A percentile compares a stretch with the other conserved stretches of the same genome.
phyloP scores from a whole-genome alignment of 2,888 invertebrate genomes.

The Azorinus chamasolen region DNA sequence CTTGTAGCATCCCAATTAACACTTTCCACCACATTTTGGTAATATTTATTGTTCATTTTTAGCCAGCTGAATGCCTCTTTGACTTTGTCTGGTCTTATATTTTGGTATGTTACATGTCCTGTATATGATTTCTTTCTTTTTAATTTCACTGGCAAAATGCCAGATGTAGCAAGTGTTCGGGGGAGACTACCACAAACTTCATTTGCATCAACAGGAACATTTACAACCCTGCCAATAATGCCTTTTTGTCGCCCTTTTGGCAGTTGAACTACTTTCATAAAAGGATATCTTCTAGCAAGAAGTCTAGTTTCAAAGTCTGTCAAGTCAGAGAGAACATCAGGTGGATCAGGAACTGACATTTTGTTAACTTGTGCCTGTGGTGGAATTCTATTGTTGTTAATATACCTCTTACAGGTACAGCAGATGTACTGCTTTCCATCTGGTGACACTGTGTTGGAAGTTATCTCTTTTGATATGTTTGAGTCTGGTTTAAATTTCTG shows the following conservation, averaged over 20 bases:
- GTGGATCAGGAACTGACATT: conserved; percentile 11
- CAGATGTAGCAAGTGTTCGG: conserved; percentile 28
- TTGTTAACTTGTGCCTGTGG: conserved; percentile 37
- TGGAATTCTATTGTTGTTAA: conserved; percentile 27
- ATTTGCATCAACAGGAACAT: conserved; percentile 39
- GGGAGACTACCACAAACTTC: conserved; percentile 19
- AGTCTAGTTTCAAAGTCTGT: conserved; percentile 29
- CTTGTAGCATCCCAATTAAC: no score
- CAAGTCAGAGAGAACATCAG: conserved; percentile 10
- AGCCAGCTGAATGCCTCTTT: conserved; percentile 29
- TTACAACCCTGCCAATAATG: conserved; percentile 35
- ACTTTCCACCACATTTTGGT: conserved; percentile 20
- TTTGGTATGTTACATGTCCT: conserved; percentile 28
- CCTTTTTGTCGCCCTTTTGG: conserved; percentile 36
- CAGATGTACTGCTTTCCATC: conserved; percentile 26
- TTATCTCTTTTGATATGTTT: neutral
- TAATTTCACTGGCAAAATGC: conserved; percentile 41
- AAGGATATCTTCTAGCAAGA: conserved; percentile 33
- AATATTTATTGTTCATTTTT: conserved; percentile 21
- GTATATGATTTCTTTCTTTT: conserved; percentile 31
- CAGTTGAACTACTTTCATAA: conserved; percentile 40
- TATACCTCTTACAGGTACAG: conserved; percentile 15
- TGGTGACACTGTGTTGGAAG: neutral
- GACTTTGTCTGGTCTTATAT: conserved; percentile 32
- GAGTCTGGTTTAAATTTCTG: neutral